These are phyloP conservation scores for Mormyrops boulengeri DNA, from an alignment of 2,797 vertebrate genomes.

Conservation along the genomic window DNA sequence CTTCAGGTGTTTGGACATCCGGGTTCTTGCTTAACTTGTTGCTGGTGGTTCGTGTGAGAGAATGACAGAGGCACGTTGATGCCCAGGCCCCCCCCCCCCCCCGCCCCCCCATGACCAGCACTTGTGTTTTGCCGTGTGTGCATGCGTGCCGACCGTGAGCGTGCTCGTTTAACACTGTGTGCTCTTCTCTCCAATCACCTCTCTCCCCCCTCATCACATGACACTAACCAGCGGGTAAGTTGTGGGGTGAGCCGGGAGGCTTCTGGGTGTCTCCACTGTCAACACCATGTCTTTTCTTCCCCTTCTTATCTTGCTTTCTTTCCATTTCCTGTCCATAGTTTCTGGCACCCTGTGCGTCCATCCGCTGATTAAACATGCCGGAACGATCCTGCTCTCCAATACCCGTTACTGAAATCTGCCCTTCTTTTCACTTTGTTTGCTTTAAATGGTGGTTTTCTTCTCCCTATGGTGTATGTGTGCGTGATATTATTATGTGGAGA, in stretches of 20 bases:
- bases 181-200: constrained; percentile 87
- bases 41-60: neutral
- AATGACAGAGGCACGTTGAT: neutral
- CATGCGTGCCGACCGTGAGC: constrained; percentile 27
- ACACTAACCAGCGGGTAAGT: constrained; percentile 97
- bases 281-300: constrained; percentile 56
- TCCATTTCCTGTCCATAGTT: neutral
- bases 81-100: neutral
- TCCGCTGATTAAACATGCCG: constrained; percentile 44
- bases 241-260: constrained; percentile 56
- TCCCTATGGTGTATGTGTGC: constrained; percentile 47
- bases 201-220: constrained; percentile 72
- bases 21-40: neutral
- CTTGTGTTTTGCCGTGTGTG: constrained; percentile 6
- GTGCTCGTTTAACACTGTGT: constrained; percentile 68
- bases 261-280: constrained; percentile 69
- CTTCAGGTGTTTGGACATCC: neutral
- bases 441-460: constrained; percentile 46
- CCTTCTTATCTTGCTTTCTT: constrained; percentile 40
- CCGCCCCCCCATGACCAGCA: neutral
- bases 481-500: neutral
- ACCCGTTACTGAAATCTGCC: constrained; percentile 45
- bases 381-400: constrained; percentile 36
- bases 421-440: constrained; percentile 32
- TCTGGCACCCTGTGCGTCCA: constrained; percentile 36